Evolutionary conservation across 1,140 invertebrate genomes (phyloP).

Genomic region (Drosophila athabasca): DNA sequence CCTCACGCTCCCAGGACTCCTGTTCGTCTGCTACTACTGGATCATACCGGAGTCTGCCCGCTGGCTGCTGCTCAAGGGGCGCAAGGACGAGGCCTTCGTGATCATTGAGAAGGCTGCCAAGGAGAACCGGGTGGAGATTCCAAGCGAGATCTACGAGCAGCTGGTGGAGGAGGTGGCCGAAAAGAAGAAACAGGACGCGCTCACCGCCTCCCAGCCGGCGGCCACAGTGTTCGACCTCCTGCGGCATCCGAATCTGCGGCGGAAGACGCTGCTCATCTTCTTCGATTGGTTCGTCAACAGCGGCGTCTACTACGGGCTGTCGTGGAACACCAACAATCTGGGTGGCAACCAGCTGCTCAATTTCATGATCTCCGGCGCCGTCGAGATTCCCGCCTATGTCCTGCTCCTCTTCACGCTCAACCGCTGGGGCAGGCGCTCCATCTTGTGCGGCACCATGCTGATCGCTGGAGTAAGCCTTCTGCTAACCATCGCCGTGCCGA

Average conservation of each 20-base stretch:
- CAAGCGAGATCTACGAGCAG: conserved; percentile 86
- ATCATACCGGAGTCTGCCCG: conserved; percentile 93
- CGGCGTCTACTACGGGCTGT: conserved; percentile 92
- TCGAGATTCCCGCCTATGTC: conserved; percentile 90
- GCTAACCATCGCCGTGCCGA: conserved; percentile 86
- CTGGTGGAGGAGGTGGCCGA: conserved; percentile 84
- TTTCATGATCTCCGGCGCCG: conserved; percentile 90
- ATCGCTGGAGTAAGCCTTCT: conserved; percentile 87
- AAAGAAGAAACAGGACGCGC: conserved; percentile 60
- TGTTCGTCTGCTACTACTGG: conserved; percentile 92
- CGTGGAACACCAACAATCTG: conserved; percentile 91
- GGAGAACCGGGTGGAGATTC: conserved; percentile 87
- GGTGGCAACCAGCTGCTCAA: conserved; percentile 91
- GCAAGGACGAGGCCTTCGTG: conserved; percentile 88
- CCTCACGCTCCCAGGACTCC: conserved; percentile 88
- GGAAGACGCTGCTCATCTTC: conserved; percentile 89
- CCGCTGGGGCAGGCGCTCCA: conserved; percentile 88
- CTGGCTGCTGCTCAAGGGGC: conserved; percentile 91
- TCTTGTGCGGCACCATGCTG: conserved; percentile 89
- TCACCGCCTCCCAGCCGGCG: conserved; percentile 62
- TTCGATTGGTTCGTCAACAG: conserved; percentile 93
- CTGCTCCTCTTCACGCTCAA: conserved; percentile 89
- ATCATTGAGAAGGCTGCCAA: conserved; percentile 88
- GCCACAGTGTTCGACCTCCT: conserved; percentile 88
- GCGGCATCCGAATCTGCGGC: conserved; percentile 88